Evolutionary conservation across 2,113 vertebrate genomes (phyloP).

Genomic region (Hiodon alosoides): DNA sequence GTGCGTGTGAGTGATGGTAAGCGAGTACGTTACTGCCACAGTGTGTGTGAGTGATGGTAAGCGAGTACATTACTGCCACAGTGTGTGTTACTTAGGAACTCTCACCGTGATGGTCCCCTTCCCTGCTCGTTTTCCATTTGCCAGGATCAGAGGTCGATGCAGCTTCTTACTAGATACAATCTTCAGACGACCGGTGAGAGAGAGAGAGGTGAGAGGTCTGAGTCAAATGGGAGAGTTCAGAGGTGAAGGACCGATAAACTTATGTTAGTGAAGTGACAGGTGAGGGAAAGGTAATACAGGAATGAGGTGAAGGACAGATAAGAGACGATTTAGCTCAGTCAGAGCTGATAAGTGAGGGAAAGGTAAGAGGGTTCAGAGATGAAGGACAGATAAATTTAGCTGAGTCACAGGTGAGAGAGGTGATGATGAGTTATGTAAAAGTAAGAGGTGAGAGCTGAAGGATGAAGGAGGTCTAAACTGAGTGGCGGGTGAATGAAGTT

Average conservation of each 20-base stretch:
- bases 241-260: no score
- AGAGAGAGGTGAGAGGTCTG: no score
- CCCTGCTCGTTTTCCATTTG: constrained; percentile 92
- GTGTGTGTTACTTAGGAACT: background rate
- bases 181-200: constrained; percentile 46
- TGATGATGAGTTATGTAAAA: background rate
- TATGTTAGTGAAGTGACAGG: no score
- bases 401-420: background rate
- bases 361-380: background rate
- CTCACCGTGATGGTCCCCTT: constrained; percentile 88
- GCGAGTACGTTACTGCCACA: no score
- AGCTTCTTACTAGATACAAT: constrained; percentile 99
- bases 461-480: no score
- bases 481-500: background rate
- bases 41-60: no score
- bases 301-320: background rate
- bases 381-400: no score
- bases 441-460: background rate
- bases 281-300: background rate
- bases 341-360: background rate
- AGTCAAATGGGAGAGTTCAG: no score
- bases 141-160: constrained; percentile 75
- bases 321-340: background rate
- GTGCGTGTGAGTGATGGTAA: background rate
- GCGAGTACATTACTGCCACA: no score